Percentiles rank a stretch among this genome's conserved stretches.
These are phyloP conservation scores for Suricata suricatta DNA, from an alignment of 2,113 vertebrate species.

Conservation along the genomic window DNA sequence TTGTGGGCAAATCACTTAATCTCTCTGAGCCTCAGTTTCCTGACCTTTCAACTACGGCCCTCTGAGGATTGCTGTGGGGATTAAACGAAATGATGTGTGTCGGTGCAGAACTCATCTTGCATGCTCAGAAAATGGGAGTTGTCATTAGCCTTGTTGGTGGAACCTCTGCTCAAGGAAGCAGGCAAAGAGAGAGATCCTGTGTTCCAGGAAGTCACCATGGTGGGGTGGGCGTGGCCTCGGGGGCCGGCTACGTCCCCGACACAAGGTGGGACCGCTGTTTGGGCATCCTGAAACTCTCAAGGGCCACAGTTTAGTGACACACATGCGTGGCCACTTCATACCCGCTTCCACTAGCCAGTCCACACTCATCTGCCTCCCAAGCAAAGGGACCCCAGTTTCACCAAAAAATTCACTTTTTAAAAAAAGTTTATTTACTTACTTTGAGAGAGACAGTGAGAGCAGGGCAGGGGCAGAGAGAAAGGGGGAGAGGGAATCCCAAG, in stretches of 20 bases:
- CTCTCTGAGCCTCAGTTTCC: slow-evolving; percentile 3
- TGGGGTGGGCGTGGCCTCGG: rapidly evolving
- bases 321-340: rapidly evolving
- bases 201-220: not conserved
- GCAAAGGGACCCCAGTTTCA: not conserved
- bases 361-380: not conserved
- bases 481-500: no score
- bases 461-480: no score
- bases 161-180: not conserved
- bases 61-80: not conserved
- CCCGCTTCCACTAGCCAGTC: not conserved
- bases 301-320: not conserved
- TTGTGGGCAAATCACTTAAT: not conserved
- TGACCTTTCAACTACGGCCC: not conserved
- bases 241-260: not conserved
- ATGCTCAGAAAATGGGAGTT: rapidly evolving
- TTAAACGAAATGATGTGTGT: not conserved
- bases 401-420: not conserved
- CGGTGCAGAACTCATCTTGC: rapidly evolving
- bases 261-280: not conserved
- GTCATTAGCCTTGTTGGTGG: not conserved
- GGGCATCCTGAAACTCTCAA: not conserved
- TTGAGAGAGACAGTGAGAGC: no score
- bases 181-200: no score
- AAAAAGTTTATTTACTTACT: no score